phyloP scores from a whole-genome alignment of 2,888 invertebrate genomes.

The Parnassius apollo region DNA sequence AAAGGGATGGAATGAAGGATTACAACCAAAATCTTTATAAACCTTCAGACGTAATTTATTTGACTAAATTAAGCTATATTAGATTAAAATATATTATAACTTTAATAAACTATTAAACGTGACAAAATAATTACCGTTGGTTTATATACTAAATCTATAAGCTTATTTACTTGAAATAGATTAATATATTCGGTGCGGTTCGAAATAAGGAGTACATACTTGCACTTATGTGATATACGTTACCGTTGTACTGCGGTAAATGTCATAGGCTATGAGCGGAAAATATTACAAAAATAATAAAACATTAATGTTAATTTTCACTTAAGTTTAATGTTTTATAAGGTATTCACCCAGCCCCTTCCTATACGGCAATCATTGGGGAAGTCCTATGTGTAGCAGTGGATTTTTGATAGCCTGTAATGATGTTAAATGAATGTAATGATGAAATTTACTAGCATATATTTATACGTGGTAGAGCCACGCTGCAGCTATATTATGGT shows the following conservation, averaged over 20 bases:
- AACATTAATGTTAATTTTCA: too few species aligned
- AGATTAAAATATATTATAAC: neutral
- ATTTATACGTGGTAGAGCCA: too few species aligned
- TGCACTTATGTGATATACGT: constrained; percentile 40
- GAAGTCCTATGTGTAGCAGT: too few species aligned
- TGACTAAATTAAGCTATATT: neutral
- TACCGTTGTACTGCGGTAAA: constrained; percentile 47
- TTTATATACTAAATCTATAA: constrained; percentile 16
- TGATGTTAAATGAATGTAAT: too few species aligned
- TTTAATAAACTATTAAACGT: constrained; percentile 4
- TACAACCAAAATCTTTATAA: too few species aligned
- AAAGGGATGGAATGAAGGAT: too few species aligned
- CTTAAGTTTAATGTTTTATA: too few species aligned
- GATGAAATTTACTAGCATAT: too few species aligned
- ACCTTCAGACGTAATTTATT: neutral
- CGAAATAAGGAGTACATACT: constrained; percentile 41
- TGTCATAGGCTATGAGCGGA: constrained; percentile 29
- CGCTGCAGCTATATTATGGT: too few species aligned
- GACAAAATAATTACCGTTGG: constrained; percentile 8
- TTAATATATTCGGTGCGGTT: constrained; percentile 49
- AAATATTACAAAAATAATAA: neutral
- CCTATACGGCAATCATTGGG: too few species aligned
- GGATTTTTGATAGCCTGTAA: too few species aligned
- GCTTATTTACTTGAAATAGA: constrained; percentile 31
- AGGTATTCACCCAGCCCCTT: too few species aligned